Conservation (phyloP, 2,888 invertebrate genomes). For the Drosophila falleni region DNA sequence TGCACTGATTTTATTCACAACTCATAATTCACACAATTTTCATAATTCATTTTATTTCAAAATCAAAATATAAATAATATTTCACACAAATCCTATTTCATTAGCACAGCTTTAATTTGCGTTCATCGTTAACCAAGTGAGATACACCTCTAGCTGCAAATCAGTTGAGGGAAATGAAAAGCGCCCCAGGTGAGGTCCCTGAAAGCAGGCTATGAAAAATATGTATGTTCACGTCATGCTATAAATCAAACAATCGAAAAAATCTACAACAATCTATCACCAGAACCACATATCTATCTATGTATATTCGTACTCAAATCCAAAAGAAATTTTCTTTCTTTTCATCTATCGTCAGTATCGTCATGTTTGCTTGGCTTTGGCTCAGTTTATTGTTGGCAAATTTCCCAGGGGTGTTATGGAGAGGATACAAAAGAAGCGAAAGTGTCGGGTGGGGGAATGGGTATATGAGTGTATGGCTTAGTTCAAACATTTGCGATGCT, state of each 20-base stretch:
- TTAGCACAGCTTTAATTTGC: neutral
- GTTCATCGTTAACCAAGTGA: neutral
- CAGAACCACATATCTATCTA: conserved; percentile 12
- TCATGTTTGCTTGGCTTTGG: conserved; percentile 21
- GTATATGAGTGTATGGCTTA: conserved; percentile 23
- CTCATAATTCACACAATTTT: neutral
- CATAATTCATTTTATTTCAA: neutral
- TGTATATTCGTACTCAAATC: conserved; percentile 13
- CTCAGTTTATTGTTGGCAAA: conserved; percentile 67
- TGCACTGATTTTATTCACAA: neutral
- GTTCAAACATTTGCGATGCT: conserved; percentile 71
- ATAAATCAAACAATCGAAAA: conserved; percentile 24
- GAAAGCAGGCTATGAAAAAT: neutral
- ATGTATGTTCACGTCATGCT: neutral
- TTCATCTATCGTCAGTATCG: conserved; percentile 13
- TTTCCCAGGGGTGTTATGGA: conserved; percentile 68
- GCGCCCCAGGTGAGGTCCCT: conserved; percentile 5
- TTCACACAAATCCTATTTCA: neutral
- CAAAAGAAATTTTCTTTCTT: conserved; percentile 18
- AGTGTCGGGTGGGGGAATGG: neutral
- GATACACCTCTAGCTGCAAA: neutral
- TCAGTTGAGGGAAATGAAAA: conserved; percentile 8
- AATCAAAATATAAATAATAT: neutral
- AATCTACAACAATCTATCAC: conserved; percentile 31
- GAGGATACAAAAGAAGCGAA: neutral